A percentile compares a stretch with the other conserved stretches of the same genome.
Conservation (phyloP, 1,140 invertebrate species). For the Chymomyza costata region DNA sequence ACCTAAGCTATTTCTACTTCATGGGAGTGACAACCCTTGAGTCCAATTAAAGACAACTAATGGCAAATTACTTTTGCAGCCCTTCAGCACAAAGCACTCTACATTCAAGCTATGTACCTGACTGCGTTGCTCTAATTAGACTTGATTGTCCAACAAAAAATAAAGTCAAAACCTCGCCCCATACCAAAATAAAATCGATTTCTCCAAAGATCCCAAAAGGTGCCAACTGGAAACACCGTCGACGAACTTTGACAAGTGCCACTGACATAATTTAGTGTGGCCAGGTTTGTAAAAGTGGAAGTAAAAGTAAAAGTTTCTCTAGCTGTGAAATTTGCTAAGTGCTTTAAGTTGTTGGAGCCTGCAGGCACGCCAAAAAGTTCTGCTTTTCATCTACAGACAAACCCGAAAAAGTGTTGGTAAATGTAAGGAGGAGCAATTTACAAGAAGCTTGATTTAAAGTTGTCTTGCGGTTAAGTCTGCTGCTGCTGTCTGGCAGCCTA, state of each 20-base stretch:
- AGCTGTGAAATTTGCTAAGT: slow-evolving; percentile 28
- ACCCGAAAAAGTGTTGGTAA: not conserved
- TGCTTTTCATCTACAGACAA: slow-evolving; percentile 2
- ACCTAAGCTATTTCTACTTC: no score
- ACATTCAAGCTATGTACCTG: slow-evolving; percentile 33
- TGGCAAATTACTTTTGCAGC: slow-evolving; percentile 58
- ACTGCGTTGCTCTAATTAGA: slow-evolving; percentile 44
- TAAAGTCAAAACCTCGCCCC: slow-evolving; percentile 42
- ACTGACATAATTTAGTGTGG: slow-evolving; percentile 24
- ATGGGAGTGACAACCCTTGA: no score
- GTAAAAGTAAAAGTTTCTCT: slow-evolving; percentile 18
- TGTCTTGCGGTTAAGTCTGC: no score
- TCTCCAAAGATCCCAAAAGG: slow-evolving; percentile 14
- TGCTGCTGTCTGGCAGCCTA: slow-evolving; percentile 21
- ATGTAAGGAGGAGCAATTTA: slow-evolving; percentile 1
- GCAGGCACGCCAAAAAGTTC: slow-evolving; percentile 9
- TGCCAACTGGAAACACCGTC: not conserved
- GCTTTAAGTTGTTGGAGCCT: slow-evolving; percentile 19
- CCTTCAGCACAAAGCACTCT: slow-evolving; percentile 19
- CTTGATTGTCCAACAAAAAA: slow-evolving; percentile 59
- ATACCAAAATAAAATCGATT: slow-evolving; percentile 28
- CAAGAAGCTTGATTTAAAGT: no score
- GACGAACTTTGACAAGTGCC: slow-evolving; percentile 11
- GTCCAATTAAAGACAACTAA: slow-evolving; percentile 61
- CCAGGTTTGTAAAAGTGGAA: not conserved